Evolutionary conservation across 1,140 invertebrate genomes (phyloP), one percentile per base, ranked within the genome.

Genomic region (Leptinotarsa defecta): DNA sequence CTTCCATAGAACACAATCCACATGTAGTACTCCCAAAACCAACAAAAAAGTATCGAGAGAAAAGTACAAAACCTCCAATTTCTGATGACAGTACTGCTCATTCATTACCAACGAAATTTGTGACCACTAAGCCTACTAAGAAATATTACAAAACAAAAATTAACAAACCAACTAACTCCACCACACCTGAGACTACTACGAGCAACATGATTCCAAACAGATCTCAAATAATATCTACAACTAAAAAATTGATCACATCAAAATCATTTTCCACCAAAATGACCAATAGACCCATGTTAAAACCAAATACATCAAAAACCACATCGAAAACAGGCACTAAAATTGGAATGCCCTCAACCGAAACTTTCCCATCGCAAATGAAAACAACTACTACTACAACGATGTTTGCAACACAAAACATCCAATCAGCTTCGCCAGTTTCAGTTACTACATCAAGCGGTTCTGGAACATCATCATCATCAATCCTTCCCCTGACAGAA

Each of bases 91-190:
- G 34, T 43, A 19, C n/a, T 57, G 52, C 15, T n/a, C 4, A 15
- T 5, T n/a, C 52, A 17, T 6, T 57, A 57, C 8, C 52, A 57
- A 57, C 15, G n/a, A 19, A 1, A 17, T 15, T 17, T 17, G n/a
- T 20, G 64, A 65, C 64, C 27, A 65, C 64, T 22, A 34, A 65
- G 4, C 15, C 71, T 6, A 73, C 71, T 24, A 73, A 73, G 27
- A 48, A 70, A 48, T 70, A 48, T 49, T n/a, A 70, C 13, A 57
- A 57, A 48, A 48, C 63, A 48, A 65, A 57, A 3, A 20, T 24
- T 17, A 48, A 24, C n/a, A 73, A 48, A 48, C 24, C 71, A 20
- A 19, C 8, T 65, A 65, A 65, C 24, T 27, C 24, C 1, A 72
- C 61, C 48, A 71, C 22, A 49, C 22, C 71, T 17, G 15, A 34